Base-by-base conservation (phyloP, 2,113 vertebrate genomes). In the Phaethon lepturus region DNA sequence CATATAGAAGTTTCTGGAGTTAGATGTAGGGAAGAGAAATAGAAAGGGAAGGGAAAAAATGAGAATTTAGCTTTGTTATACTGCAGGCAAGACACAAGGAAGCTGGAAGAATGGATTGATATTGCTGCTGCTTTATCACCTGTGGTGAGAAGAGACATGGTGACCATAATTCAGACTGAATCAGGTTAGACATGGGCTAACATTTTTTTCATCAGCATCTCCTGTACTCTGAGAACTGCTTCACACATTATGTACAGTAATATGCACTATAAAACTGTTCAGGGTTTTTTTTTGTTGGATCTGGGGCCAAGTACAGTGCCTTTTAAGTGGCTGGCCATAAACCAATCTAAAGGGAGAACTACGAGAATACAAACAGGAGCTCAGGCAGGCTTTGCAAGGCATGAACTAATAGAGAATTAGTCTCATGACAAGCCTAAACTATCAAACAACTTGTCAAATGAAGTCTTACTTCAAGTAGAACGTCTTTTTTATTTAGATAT, bases 1-100 rank as follows among this genome's bases (percentile, higher is more conserved):
- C 95, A 96, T 78, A 68, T 2, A 87, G 72, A 97, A 86, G 59
- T 93, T 97, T 95, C 93, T 95, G 69, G 55, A 92, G 47, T 86
- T 93, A 90, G 63, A 91, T 35, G 60, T 93, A 93, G 80, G 83
- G 64, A 92, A 90, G 49, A 76, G 74, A 63, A 88, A 81, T 53
- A 55, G 71, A 60, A 90, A 73, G 35, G 24, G 42, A 93, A 93
- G 16, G 47, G 17, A 9, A 87, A 87, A 96, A 95, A 93, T 59
- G 42, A 94, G 59, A 95, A 73, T 47, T 58, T 56, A 5, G 38
- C 23, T 76, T 92, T 92, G 60, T 86, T 66, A 59, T 24, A 88
- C 59, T 73, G 24, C 63, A 88, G 45, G 73, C 73, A 87, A 92
- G 58, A 55, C 9, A 29, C 10, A 66, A 75, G 62, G 56, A 42